Percentiles rank a stretch among this genome's conserved stretches.
Conservation (phyloP, 2,113 vertebrate genomes). For the Microtus ochrogaster region DNA sequence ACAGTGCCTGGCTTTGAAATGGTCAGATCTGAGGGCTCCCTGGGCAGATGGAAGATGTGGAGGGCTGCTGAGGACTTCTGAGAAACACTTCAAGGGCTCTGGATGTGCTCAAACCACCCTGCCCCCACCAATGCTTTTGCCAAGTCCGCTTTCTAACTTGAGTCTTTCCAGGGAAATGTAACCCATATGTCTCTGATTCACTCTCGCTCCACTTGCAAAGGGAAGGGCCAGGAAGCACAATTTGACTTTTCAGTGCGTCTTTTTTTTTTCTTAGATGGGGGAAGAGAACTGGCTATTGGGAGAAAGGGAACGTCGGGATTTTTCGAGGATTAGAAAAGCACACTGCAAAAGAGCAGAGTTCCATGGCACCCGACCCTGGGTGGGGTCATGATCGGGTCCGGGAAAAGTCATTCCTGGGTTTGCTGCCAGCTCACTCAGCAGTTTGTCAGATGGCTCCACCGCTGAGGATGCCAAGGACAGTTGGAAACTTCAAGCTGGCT, state of each 20-base stretch:
- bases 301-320: neutral
- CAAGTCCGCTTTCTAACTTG: slow-evolving; percentile 73
- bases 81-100: slow-evolving; percentile 10
- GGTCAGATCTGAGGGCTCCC: neutral
- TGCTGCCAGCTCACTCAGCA: neutral
- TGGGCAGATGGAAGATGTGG: neutral
- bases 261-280: slow-evolving; percentile 69
- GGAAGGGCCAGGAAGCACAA: slow-evolving; percentile 75
- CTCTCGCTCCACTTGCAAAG: slow-evolving; percentile 63
- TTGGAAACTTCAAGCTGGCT: slow-evolving; percentile 47
- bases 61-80: neutral
- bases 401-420: neutral
- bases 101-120: neutral
- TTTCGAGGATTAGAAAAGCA: neutral
- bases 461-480: slow-evolving; percentile 40
- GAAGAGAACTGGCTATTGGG: slow-evolving; percentile 24
- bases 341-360: neutral
- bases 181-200: slow-evolving; percentile 81
- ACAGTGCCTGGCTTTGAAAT: neutral
- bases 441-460: slow-evolving; percentile 58
- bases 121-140: slow-evolving; percentile 59
- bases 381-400: rapidly evolving
- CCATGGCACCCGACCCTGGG: neutral
- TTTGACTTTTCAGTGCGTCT: slow-evolving; percentile 55
- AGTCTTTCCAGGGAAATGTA: slow-evolving; percentile 81